phyloP scores from a whole-genome alignment of 2,113 vertebrate genomes.

The Laticauda laticaudata region DNA sequence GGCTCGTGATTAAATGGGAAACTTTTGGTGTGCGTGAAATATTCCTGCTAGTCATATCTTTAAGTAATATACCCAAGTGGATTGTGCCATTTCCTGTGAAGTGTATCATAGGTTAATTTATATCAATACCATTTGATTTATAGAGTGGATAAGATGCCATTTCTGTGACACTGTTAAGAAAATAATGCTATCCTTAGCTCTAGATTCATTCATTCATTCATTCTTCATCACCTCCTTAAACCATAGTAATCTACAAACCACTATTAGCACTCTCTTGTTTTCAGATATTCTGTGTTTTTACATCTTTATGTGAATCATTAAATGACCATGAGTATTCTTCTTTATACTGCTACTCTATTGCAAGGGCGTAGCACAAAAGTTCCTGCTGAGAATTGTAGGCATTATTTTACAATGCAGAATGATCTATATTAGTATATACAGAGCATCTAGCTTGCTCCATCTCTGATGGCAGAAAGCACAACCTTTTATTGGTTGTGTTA shows the following conservation, averaged over 20 bases:
- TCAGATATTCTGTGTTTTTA: neutral
- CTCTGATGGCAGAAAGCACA: neutral
- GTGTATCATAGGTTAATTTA: neutral
- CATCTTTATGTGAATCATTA: neutral
- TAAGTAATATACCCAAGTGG: neutral
- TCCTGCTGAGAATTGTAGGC: neutral
- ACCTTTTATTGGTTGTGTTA: neutral
- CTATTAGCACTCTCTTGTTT: neutral
- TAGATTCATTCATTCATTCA: neutral
- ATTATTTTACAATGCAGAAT: neutral
- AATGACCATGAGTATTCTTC: neutral
- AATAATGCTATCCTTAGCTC: neutral
- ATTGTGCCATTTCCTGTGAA: neutral
- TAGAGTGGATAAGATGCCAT: neutral
- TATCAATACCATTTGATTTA: neutral
- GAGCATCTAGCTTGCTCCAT: neutral
- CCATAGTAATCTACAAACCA: neutral
- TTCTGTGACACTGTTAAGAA: neutral
- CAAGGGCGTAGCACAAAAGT: neutral
- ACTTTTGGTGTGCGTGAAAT: neutral
- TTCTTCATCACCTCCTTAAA: neutral
- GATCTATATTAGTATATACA: neutral
- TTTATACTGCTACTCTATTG: neutral
- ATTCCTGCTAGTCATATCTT: neutral
- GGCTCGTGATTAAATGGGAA: neutral